Base-by-base conservation (phyloP, 2,797 vertebrate species). In the Chaetodon trifasciatus region DNA sequence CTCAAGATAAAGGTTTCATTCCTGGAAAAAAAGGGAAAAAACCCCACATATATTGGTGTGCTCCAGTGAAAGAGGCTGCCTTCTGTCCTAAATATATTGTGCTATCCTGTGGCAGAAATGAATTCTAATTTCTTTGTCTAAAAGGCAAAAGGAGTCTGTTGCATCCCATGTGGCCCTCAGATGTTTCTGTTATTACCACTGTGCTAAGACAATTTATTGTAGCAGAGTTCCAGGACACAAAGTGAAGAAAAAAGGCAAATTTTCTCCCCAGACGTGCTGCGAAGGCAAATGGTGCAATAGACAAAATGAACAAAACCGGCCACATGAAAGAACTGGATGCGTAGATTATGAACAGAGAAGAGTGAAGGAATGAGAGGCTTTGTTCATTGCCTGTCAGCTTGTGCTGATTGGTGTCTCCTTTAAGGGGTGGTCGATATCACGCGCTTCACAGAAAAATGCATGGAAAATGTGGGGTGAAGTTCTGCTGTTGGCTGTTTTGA, bases 371-470 rank as follows among this genome's bases (percentile, higher is more conserved):
- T 70, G 68, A 83, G 70, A 75, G 46, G 39, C 79, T 88, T 84
- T 84, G 65, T 84, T 86, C 80, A 49, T n/a, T 52, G 67, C 55
- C 76, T 87, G 83, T 79, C 79, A 78, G 69, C 66, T 69, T 49
- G 63, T 50, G 50, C 62, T 83, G 85, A 90, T 82, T 86, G 82
- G 85, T 87, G 75, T 88, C 85, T 87, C 67, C 77, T 81, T 89
- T 76, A 66, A 87, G 53, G 63, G 76, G 76, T 88, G 87, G 77
- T 82, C 87, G 82, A 70, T 74, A 87, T 91, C 81, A 82, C 70
- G 82, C 70, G 56, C 86, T 83, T 91, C 83, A 90, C 87, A 74
- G 73, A 90, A 87, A 90, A 91, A 92, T 91, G 87, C 83, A 87
- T 79, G 80, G 75, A 83, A 86, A 88, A 87, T 81, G 74, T 70